Evolutionary conservation across 2,113 vertebrate species (phyloP), one percentile per base, ranked within the genome.

Genomic region (Actinemys pallida): DNA sequence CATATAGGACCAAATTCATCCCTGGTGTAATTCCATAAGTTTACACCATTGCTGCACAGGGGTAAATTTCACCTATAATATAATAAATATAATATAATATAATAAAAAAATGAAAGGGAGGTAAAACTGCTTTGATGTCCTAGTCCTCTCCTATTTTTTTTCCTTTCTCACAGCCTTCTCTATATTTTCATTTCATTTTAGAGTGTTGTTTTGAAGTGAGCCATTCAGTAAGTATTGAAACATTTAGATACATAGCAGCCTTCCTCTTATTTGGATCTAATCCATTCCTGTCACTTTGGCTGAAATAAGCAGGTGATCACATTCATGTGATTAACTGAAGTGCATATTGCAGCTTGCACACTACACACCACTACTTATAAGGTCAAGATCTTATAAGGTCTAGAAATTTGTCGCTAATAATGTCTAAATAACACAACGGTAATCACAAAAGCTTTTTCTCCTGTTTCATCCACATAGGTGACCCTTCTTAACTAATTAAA

Each of bases 401-500:
- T 69, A 69, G 62, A n/a, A 69, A 69, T 69, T n/a, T n/a, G 17
- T 69, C 62, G 8, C 17, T 69, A 69, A n/a, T 17, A n/a, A 42
- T 76, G 62, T 90, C 85, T 69, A 83, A 86, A 84, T 90, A 92
- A 49, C 31, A 42, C 31, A 83, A 47, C 42, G 53, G 47, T 59
- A 53, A 59, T 24, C 16, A 80, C 31, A 90, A 80, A 35, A 88
- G 16, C 5, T 95, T 91, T 94, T 53, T 53, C 10, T 35, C 25
- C 83, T 81, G 52, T 85, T 95, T 96, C 79, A 93, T 56, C 49
- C 11, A 65, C 20, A 47, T 54, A 75, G 0, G 54, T 80, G 25
- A 25, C 11, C 90, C 29, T 62, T 84, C 65, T 72, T 83, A 69
- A 89, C n/a, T 79, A 76, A 88, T 89, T 82, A 90, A 91, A 94